Conservation (phyloP, 2,797 vertebrate species). For the Prunella strophiata region DNA sequence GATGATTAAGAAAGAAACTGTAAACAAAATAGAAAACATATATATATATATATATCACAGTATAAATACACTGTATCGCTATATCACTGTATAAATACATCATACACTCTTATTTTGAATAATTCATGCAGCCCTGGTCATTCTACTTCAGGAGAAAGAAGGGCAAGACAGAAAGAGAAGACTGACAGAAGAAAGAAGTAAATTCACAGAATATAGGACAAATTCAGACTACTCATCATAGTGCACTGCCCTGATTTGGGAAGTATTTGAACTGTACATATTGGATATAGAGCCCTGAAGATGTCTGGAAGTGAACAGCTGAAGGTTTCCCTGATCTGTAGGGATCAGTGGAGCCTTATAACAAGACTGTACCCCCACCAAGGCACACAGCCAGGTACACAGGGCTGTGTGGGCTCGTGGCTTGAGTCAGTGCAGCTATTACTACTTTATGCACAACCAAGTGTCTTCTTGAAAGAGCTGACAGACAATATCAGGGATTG, state of each 20-base stretch:
- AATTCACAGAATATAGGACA: constrained; percentile 56
- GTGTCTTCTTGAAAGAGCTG: neutral
- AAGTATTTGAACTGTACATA: constrained; percentile 44
- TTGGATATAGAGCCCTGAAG: constrained; percentile 7
- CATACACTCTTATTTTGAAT: constrained; percentile 64
- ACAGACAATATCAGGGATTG: neutral
- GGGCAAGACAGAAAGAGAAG: constrained; percentile 43
- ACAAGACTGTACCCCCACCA: neutral
- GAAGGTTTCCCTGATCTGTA: neutral
- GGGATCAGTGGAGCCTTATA: neutral
- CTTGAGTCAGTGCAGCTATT: neutral
- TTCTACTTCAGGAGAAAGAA: constrained; percentile 53
- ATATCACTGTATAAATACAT: constrained; percentile 66
- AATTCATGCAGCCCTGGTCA: constrained; percentile 65
- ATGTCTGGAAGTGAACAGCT: neutral
- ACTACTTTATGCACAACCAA: neutral
- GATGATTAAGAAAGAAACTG: constrained; percentile 50
- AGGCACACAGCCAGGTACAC: neutral
- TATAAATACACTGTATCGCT: constrained; percentile 62
- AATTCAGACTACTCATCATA: constrained; percentile 43
- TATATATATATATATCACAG: constrained; percentile 45
- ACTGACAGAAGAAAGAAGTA: constrained; percentile 31
- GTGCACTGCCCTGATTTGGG: neutral
- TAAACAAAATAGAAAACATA: constrained; percentile 70
- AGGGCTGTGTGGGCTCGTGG: neutral